These are phyloP conservation scores for Apodemia hepburni DNA, from an alignment of 2,888 invertebrate species.

Conservation along the genomic window DNA sequence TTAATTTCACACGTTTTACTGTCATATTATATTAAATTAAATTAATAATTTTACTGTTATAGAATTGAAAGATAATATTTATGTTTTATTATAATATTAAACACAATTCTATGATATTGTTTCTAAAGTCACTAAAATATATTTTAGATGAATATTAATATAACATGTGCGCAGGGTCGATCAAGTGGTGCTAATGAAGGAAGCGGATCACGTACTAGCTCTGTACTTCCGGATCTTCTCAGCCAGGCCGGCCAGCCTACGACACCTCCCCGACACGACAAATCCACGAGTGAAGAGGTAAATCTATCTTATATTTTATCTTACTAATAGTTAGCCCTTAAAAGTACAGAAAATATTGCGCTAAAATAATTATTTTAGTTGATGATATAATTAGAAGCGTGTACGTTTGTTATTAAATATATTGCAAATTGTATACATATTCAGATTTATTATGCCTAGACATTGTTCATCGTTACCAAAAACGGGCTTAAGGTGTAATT, in stretches of 20 bases:
- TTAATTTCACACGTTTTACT: neutral
- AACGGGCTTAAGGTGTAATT: constrained; percentile 26
- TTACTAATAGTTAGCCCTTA: neutral
- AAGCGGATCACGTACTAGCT: constrained; percentile 91
- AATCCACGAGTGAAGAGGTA: constrained; percentile 97
- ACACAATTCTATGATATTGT: no score
- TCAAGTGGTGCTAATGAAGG: constrained; percentile 75
- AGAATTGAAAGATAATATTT: no score
- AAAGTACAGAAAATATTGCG: constrained; percentile 2
- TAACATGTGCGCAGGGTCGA: constrained; percentile 50
- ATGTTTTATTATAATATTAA: neutral
- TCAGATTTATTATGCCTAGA: constrained; percentile 17
- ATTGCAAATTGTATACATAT: constrained; percentile 11
- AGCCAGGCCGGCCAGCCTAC: constrained; percentile 93
- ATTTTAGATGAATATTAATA: neutral
- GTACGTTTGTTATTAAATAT: constrained; percentile 13
- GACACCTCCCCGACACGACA: constrained; percentile 94
- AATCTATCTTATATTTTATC: neutral
- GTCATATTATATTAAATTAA: neutral
- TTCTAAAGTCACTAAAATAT: no score
- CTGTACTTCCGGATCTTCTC: constrained; percentile 96
- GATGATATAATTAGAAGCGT: constrained; percentile 11
- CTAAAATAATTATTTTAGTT: constrained; percentile 8
- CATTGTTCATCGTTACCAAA: constrained; percentile 24
- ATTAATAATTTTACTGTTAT: neutral